phyloP scores from a whole-genome alignment of 2,113 vertebrate genomes.

The Empidonax alnorum region DNA sequence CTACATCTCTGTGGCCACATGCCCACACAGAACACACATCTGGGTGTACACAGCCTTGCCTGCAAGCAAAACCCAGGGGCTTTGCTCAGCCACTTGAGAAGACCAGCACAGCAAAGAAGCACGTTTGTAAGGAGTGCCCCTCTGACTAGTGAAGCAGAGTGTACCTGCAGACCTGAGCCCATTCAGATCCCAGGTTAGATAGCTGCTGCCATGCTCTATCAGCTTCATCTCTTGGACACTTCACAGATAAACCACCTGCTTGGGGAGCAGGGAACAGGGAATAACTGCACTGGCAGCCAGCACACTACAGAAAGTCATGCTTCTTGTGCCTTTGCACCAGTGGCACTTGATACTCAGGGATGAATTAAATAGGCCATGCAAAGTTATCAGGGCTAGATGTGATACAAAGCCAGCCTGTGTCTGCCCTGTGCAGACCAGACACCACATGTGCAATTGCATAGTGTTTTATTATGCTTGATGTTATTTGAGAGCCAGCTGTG shows the following conservation, averaged over 20 bases:
- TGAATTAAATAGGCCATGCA: neutral
- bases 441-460: neutral
- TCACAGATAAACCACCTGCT: neutral
- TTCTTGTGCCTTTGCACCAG: neutral
- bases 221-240: neutral
- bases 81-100: neutral
- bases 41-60: neutral
- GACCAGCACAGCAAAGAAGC: neutral
- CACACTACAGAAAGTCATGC: neutral
- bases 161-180: neutral
- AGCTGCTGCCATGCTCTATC: conserved; percentile 2
- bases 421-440: neutral
- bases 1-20: neutral
- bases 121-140: rapidly evolving
- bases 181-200: neutral
- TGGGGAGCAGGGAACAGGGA: neutral
- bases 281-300: neutral
- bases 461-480: neutral
- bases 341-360: neutral
- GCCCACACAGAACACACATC: neutral
- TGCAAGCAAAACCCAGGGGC: neutral
- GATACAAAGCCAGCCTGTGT: neutral
- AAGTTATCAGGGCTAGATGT: neutral
- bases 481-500: neutral
- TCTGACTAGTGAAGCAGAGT: neutral